A percentile compares a stretch with the other conserved stretches of the same genome.
Conservation (phyloP, 2,888 invertebrate genomes). For the Agriopis aurantiaria region DNA sequence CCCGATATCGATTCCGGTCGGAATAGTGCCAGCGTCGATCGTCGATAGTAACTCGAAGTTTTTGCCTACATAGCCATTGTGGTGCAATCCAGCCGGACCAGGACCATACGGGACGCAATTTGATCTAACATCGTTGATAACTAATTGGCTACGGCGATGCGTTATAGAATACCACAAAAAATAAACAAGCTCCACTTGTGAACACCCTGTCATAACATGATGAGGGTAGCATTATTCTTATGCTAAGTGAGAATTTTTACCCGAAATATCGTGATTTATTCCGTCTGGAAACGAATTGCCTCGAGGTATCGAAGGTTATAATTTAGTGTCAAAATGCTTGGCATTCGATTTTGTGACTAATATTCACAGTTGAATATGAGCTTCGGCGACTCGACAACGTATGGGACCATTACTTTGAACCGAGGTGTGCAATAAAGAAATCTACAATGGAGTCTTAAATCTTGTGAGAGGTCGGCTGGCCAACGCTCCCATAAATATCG, state of each 20-base stretch:
- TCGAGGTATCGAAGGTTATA: constrained; percentile 58
- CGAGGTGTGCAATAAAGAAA: constrained; percentile 64
- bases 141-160: constrained; percentile 73
- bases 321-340: constrained; percentile 63
- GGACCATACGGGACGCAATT: constrained; percentile 59
- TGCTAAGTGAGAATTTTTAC: constrained; percentile 46
- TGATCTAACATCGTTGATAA: constrained; percentile 71
- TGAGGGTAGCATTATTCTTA: constrained; percentile 47
- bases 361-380: constrained; percentile 59
- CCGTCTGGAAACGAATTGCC: constrained; percentile 56
- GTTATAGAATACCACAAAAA: constrained; percentile 65
- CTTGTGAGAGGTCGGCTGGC: constrained; percentile 57
- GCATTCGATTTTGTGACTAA: constrained; percentile 71
- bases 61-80: constrained; percentile 62
- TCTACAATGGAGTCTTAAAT: constrained; percentile 66
- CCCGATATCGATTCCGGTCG: constrained; percentile 50
- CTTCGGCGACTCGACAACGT: constrained; percentile 59
- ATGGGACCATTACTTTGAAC: constrained; percentile 58
- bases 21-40: constrained; percentile 49
- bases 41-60: constrained; percentile 63
- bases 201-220: constrained; percentile 52
- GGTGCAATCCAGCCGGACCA: constrained; percentile 63
- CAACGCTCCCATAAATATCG: constrained; percentile 69
- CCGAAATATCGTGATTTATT: constrained; percentile 56
- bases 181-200: constrained; percentile 53